phyloP scores from a whole-genome alignment of 2,797 vertebrate genomes.

The Danionella dracula region DNA sequence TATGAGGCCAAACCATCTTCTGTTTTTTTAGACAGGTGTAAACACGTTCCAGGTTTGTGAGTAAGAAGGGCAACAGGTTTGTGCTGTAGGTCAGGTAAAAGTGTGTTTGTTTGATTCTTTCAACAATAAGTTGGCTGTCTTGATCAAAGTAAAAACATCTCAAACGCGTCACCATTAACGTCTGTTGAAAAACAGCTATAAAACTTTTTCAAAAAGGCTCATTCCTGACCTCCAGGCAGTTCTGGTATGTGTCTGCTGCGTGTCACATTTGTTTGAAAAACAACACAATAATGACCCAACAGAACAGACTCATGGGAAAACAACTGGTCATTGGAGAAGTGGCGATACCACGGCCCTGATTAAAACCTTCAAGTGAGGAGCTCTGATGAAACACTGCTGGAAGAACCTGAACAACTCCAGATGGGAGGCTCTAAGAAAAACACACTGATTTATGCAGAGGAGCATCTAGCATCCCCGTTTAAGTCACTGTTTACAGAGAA shows the following conservation, averaged over 20 bases:
- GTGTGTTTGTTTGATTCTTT: not conserved
- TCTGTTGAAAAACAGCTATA: not conserved
- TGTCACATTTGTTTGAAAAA: slow-evolving; percentile 1
- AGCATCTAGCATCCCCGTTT: not conserved
- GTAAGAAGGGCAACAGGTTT: not conserved
- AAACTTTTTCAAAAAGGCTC: not conserved
- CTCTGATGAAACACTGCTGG: slow-evolving; percentile 5
- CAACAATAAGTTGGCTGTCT: not conserved
- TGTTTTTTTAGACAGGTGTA: not conserved
- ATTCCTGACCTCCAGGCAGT: not conserved
- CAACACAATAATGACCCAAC: slow-evolving; percentile 22
- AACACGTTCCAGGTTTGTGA: not conserved
- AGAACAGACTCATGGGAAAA: not conserved
- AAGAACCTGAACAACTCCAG: not conserved
- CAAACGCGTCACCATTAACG: not conserved
- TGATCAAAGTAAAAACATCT: not conserved
- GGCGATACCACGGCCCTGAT: not conserved
- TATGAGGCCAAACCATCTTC: too few species aligned
- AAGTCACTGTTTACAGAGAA: not conserved
- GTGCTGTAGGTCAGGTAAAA: slow-evolving; percentile 3
- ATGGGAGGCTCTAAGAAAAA: not conserved
- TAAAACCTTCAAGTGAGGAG: slow-evolving; percentile 6
- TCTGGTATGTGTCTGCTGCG: not conserved
- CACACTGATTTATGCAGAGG: not conserved
- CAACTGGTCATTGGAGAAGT: slow-evolving; percentile 1